These are phyloP conservation scores for Leucophenga montana DNA, from an alignment of 2,888 invertebrate genomes.

Conservation along the genomic window DNA sequence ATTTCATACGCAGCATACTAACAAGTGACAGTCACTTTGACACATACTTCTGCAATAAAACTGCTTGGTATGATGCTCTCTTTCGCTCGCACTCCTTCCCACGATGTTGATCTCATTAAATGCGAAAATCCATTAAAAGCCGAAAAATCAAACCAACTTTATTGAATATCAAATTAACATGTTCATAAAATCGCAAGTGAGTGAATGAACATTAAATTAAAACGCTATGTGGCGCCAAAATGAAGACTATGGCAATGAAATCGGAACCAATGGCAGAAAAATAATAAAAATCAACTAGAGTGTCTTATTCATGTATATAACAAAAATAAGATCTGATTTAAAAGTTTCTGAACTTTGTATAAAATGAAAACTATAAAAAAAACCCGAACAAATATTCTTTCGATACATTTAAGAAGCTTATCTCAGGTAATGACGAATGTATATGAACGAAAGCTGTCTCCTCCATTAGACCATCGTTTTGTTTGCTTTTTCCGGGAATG, in stretches of 20 bases:
- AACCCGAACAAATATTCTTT: too few relatives aligned
- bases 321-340: slow-evolving; percentile 41
- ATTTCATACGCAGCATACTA: not conserved
- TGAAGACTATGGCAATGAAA: slow-evolving; percentile 13
- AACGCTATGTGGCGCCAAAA: slow-evolving; percentile 35
- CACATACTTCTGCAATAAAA: too few relatives aligned
- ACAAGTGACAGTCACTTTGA: not conserved
- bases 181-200: slow-evolving; percentile 60
- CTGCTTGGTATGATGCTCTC: too few relatives aligned
- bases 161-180: slow-evolving; percentile 68
- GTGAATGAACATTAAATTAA: slow-evolving; percentile 58
- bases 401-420: too few relatives aligned
- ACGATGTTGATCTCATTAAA: slow-evolving; percentile 52
- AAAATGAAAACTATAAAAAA: slow-evolving; percentile 33
- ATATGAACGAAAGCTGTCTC: too few relatives aligned
- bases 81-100: slow-evolving; percentile 31
- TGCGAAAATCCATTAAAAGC: slow-evolving; percentile 63
- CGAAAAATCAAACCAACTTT: slow-evolving; percentile 64
- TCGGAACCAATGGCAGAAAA: slow-evolving; percentile 7
- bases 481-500: too few relatives aligned
- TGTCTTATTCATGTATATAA: not conserved
- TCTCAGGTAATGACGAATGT: too few relatives aligned
- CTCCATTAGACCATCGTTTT: too few relatives aligned
- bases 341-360: slow-evolving; percentile 48
- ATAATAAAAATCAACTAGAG: slow-evolving; percentile 35